Conservation (phyloP, 2,797 vertebrate genomes). For the Rousettus madagascariensis region DNA sequence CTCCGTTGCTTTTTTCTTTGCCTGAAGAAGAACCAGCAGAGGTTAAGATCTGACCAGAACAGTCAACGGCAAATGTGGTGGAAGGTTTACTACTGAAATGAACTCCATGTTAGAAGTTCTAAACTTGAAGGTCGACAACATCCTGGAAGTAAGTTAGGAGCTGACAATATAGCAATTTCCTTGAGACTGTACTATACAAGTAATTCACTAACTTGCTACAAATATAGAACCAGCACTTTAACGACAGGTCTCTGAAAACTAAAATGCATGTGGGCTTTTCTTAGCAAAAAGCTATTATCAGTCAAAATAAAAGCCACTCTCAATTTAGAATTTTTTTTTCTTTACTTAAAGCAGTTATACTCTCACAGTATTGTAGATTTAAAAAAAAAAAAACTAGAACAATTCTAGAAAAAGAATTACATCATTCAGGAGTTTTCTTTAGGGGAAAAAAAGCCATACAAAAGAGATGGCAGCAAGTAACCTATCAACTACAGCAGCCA, state of each 20-base stretch:
- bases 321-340: not conserved
- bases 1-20: conserved; percentile 92
- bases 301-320: not conserved
- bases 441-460: not conserved
- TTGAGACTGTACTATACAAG: not conserved
- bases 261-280: not conserved
- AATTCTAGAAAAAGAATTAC: not conserved
- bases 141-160: not conserved
- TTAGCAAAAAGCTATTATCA: not conserved
- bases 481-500: not conserved
- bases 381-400: not conserved
- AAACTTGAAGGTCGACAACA: not conserved
- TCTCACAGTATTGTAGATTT: not conserved
- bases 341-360: not conserved
- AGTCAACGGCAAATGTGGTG: not conserved
- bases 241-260: not conserved
- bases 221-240: not conserved
- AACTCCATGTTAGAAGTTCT: not conserved
- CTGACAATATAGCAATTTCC: not conserved
- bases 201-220: not conserved
- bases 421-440: not conserved
- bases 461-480: not conserved
- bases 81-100: not conserved
- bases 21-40: conserved; percentile 83
- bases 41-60: not conserved